Conservation (phyloP, 2,888 invertebrate species). For the Microctonus aethiopoides region DNA sequence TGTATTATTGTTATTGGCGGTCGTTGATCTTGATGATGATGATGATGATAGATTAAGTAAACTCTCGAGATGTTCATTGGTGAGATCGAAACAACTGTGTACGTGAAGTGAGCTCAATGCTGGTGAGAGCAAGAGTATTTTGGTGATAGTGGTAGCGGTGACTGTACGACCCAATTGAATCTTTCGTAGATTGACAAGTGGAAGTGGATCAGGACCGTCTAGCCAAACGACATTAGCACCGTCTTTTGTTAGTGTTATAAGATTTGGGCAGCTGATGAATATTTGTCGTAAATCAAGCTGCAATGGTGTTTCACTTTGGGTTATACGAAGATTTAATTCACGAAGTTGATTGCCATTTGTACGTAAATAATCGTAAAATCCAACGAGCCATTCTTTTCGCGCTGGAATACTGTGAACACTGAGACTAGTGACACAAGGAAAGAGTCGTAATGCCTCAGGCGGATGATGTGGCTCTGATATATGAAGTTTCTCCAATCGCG, state of each 20-base stretch:
- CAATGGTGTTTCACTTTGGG: conserved; percentile 49
- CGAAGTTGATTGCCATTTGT: conserved; percentile 58
- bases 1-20: conserved; percentile 16
- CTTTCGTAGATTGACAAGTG: conserved; percentile 52
- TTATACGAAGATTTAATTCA: conserved; percentile 61
- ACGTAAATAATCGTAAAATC: conserved; percentile 62
- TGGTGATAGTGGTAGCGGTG: conserved; percentile 57
- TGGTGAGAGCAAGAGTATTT: conserved; percentile 61
- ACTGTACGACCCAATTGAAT: conserved; percentile 63
- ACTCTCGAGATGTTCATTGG: conserved; percentile 59
- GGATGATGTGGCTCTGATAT: conserved; percentile 65
- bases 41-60: conserved; percentile 42
- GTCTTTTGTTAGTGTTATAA: conserved; percentile 59
- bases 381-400: conserved; percentile 60
- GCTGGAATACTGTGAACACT: conserved; percentile 63
- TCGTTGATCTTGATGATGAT: conserved; percentile 15
- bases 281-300: conserved; percentile 61
- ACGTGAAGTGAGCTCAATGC: conserved; percentile 61
- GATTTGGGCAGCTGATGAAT: conserved; percentile 58
- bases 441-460: conserved; percentile 59
- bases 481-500: conserved; percentile 60
- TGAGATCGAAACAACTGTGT: conserved; percentile 64
- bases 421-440: conserved; percentile 61
- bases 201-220: conserved; percentile 48
- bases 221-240: conserved; percentile 62